phyloP scores from a whole-genome alignment of 1,140 invertebrate species.

The Trichonephila clavata region DNA sequence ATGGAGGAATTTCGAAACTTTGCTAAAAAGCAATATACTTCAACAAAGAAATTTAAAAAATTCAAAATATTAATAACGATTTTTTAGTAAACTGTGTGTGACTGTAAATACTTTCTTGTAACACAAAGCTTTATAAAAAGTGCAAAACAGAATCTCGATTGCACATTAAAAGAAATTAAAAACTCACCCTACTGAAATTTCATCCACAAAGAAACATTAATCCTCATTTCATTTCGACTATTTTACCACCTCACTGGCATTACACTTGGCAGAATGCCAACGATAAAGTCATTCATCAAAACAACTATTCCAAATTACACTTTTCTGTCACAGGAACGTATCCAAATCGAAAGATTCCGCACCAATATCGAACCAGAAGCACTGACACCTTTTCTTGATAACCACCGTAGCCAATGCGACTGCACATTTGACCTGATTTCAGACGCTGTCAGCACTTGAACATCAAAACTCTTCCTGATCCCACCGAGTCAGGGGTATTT shows the following conservation, averaged over 20 bases:
- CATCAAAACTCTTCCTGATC: slow-evolving; percentile 30
- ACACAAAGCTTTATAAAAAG: no score
- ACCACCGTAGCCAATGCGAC: neutral
- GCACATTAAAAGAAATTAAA: neutral
- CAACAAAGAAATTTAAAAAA: no score
- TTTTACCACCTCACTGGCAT: neutral
- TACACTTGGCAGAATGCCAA: neutral
- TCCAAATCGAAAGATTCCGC: neutral
- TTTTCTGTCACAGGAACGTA: neutral
- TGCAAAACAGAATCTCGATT: neutral
- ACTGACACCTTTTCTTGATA: neutral
- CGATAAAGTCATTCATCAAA: no score
- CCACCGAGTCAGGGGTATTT: slow-evolving; percentile 46
- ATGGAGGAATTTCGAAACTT: no score
- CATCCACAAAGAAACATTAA: neutral
- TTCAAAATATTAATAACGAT: no score
- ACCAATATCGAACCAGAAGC: neutral
- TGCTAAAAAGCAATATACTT: no score
- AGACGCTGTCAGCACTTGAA: slow-evolving; percentile 23
- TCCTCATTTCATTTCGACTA: neutral
- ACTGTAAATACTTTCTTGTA: no score
- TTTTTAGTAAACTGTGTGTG: no score
- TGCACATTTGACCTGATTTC: neutral
- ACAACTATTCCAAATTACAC: neutral
- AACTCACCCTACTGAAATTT: neutral